Base-by-base conservation (phyloP, 2,888 invertebrate species). In the Lithophane semibrunnea region DNA sequence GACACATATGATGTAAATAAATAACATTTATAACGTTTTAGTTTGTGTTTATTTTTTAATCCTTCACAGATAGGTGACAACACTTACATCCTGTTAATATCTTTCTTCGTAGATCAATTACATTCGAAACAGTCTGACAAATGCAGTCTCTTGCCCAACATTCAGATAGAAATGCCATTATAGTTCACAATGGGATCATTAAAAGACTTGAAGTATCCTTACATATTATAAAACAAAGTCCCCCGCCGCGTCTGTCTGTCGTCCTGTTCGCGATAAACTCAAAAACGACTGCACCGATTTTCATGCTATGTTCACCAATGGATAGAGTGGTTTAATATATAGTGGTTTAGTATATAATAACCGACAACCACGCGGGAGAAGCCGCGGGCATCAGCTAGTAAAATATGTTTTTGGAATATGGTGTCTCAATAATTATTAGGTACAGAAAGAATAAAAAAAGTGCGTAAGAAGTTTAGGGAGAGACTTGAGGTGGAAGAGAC, bases 1-100 rank as follows among this genome's bases (percentile, higher is more conserved):
- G 88, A 80, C 81, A 79, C 71, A 79, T 88, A 66, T 88, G 61
- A 83, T 66, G 61, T 75, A 77, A 84, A 85, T 84, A 87, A 82
- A 83, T 69, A 13, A 78, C 64, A 73, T 71, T 60, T 81, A 58
- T 42, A 47, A 64, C 5, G 4, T 49, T 74, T 60, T 29, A 49
- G 1, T 69, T 82, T 54, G 52, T 18, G 58, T 84, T 84, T 83
- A 82, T 75, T 72, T 63, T 29, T 16, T 8, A 68, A 73, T 63
- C 37, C 9, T 66, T 61, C 10, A 63, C n/a, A 61, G 16, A 65
- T 58, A 49, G 21, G 0, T 18, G 7, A 18, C 49, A 18, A 16
- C 16, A 49, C 37, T 21, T 64, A 78, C 24, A 42, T n/a, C 8
- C 8, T 47, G 29, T 9, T 42, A 24, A 24, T 37, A 72, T 47